Base-by-base conservation (phyloP, 2,888 invertebrate genomes). In the Hirtodrosophila duncani region DNA sequence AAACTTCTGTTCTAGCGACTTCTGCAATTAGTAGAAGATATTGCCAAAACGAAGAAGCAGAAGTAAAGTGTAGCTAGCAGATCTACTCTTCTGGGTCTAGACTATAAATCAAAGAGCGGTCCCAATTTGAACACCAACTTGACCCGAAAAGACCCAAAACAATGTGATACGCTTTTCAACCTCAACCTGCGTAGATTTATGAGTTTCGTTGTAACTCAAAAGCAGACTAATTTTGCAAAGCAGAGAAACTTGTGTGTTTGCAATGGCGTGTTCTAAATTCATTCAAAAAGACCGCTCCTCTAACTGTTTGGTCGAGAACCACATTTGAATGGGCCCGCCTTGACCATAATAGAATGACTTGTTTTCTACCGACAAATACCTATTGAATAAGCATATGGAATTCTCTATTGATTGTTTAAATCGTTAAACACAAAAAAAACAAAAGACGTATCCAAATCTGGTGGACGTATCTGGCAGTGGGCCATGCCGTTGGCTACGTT, bases 71-170 rank as follows among this genome's bases (percentile, higher is more conserved):
- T 17, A 29, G 11, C 3, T 31, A 16, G 23, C 30, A 23, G n/a
- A 9, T 29, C 11, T 17, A 24, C 21, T n/a, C 43, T 33, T 14
- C 34, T 50, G 38, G 49, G 70, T 55, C 65, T 52, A 33, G 48
- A 24, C 58, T 59, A 49, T 75, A 56, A 71, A 72, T 68, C 63
- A 72, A 63, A 34, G 41, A 58, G 52, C 52, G 50, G 43, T 36
- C 46, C 26, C 20, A 46, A 41, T 10, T 36, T 9, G 10, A 46
- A 9, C 33, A 63, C 51, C 59, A 62, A 56, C 49, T 55, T 72
- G 77, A 74, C 72, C 77, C 50, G 45, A 45, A 67, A 65, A 61
- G 33, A 17, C 26, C 7, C 18, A 34, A 53, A 39, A 68, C 68
- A 72, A 72, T 59, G 63, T 51, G 39, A 43, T 50, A 41, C 42